Evolutionary conservation across 2,797 vertebrate genomes (phyloP), one percentile per base, ranked within the genome.

Genomic region (Phylloscopus collybita): DNA sequence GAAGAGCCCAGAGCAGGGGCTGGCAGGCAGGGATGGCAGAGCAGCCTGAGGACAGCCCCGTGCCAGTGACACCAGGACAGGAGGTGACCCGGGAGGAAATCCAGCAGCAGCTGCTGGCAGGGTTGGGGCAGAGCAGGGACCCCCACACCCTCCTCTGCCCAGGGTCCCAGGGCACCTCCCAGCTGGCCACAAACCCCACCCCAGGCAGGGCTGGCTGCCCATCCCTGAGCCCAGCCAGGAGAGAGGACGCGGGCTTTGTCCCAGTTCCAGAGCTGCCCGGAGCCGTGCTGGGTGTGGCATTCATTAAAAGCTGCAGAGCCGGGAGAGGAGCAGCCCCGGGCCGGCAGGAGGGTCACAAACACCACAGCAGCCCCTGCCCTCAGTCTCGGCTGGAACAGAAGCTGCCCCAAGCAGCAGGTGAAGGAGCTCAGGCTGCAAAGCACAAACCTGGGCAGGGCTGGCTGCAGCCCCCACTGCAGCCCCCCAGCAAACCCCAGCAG

Each of bases 171-270:
- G 1, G 65, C 18, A 12, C 2, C 9, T 25, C 61, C n/a, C 4
- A 11, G 9, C 17, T 34, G 2, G 1, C 23, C 66, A n/a, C 3
- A 3, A 34, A 32, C 30, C 16, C 29, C 4, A 0, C 16, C 44
- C 62, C 26, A 23, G 27, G 79, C 3, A 23, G 30, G 6, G 19
- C 30, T 51, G 80, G 17, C 40, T 50, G 18, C 59, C 0, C 15
- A 1, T 15, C 53, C 36, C 80, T 60, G 47, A 40, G 26, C 75
- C 20, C 65, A 21, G 49, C 5, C 1, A 0, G 1, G 53, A 38
- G 44, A 72, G 70, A 3, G 38, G 34, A 26, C 18, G 34, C 34
- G 34, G 34, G 34, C 34, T 34, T 34, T 34, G 34, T 34, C 34
- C 34, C 34, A 34, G 34, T 34, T 66, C 65, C 1, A 47, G 32